phyloP scores from a whole-genome alignment of 2,113 vertebrate genomes.

The Eolophus roseicapilla region DNA sequence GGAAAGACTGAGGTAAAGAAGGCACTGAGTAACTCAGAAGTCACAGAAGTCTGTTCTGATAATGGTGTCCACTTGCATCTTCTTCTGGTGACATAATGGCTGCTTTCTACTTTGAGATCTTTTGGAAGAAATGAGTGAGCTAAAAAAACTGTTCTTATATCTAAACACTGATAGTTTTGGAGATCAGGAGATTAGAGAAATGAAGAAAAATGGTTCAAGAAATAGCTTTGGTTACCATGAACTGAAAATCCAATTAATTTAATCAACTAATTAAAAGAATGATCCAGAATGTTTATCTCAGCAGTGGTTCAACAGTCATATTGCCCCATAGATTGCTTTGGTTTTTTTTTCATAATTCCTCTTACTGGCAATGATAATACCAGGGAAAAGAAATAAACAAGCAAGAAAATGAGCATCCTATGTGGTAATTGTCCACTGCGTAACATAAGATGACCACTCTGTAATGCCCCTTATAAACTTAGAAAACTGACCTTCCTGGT shows the following conservation, averaged over 20 bases:
- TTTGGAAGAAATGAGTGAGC: neutral
- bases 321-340: neutral
- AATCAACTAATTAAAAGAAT: constrained; percentile 39
- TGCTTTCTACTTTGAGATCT: neutral
- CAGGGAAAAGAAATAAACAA: neutral
- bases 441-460: neutral
- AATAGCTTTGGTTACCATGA: neutral
- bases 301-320: constrained; percentile 11
- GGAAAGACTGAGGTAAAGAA: neutral
- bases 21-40: neutral
- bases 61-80: neutral
- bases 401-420: neutral
- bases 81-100: neutral
- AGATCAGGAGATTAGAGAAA: neutral
- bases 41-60: neutral
- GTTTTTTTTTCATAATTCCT: neutral
- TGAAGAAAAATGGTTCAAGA: constrained; percentile 1
- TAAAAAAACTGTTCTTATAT: neutral
- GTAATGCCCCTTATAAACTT: neutral
- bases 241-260: constrained; percentile 36
- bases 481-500: neutral
- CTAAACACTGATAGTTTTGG: neutral
- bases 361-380: constrained; percentile 4
- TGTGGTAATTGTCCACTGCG: neutral
- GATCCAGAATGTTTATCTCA: constrained; percentile 33